Base-by-base conservation (phyloP, 1,140 invertebrate genomes). In the Drosophila insularis region DNA sequence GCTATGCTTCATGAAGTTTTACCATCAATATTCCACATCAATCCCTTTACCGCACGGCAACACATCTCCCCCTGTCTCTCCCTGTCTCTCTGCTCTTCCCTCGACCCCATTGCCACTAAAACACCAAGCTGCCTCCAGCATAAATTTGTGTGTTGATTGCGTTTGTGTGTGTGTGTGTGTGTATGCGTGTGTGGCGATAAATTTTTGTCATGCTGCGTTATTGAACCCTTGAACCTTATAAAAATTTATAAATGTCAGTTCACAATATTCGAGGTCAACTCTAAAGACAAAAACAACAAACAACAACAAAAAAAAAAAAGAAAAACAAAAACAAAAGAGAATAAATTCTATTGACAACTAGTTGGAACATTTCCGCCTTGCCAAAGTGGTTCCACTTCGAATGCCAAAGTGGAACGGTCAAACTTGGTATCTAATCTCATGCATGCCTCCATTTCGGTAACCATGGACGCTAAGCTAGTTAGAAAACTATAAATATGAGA, bases 1-100 rank as follows among this genome's bases (percentile, higher is more conserved):
- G 40, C 62, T 78, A 81, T 87, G 79, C 78, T 87, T 87, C 75
- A 86, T 86, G 82, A 86, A 86, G 78, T 81, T 87, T 68, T 66
- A 60, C 80, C 81, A 86, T 86, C 81, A 86, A 86, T 86, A 86
- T 86, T 81, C 81, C 39, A 19, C 50, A 58, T 64, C 32, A 11
- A 53, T 27, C 60, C 23, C 21, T 19, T 37, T 37, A 37, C 35
- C 35, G 10, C 11, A 11, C 35, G 10, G 35, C 35, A 37, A 13
- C 35, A 27, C 60, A 5, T 19, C 21, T 0, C 10, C 32, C 31
- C 14, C 32, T 17, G 17, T 0, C 13, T 13, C 8, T 35, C 23
- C 4, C 23, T 23, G 4, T 23, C 27, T 27, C 27, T 27, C 5
- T 27, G n/a, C n/a, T n/a, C n/a, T n/a, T n/a, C n/a, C 5, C 23